A percentile compares a stretch with the other conserved stretches of the same genome.
Evolutionary conservation across 1,140 invertebrate species (phyloP).

Genomic region (Pomacea maculata): DNA sequence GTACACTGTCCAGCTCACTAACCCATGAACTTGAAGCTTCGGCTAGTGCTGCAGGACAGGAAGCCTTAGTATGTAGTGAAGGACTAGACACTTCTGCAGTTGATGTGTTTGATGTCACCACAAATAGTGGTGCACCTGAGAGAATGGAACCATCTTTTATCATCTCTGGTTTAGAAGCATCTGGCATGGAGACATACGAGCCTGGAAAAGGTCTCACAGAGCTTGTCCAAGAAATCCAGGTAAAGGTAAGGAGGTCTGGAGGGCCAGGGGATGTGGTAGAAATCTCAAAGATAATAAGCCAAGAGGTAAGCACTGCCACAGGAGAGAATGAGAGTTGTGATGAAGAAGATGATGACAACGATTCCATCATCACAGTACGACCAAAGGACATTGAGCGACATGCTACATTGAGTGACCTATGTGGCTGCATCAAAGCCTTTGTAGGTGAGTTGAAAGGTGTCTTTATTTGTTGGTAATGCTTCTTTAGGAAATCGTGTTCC

Average conservation of each 20-base stretch:
- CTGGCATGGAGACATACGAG: neutral
- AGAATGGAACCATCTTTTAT: neutral
- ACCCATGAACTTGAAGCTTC: slow-evolving; percentile 1
- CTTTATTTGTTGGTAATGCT: neutral
- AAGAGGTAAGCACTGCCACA: no score
- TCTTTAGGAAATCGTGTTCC: neutral
- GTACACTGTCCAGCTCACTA: neutral
- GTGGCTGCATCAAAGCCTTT: slow-evolving; percentile 53
- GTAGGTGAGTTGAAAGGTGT: slow-evolving; percentile 41
- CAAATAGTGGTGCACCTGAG: neutral
- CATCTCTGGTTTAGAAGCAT: neutral
- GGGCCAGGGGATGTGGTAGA: neutral
- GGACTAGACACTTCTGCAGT: neutral
- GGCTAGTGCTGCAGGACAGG: neutral
- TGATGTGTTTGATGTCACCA: neutral
- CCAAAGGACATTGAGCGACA: slow-evolving; percentile 46
- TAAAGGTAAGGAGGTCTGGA: neutral
- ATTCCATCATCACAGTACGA: slow-evolving; percentile 52
- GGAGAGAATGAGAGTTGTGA: slow-evolving; percentile 32
- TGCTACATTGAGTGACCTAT: slow-evolving; percentile 46
- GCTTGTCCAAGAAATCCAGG: no score
- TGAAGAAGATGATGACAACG: slow-evolving; percentile 32
- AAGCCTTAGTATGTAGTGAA: slow-evolving; percentile 10
- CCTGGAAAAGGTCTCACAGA: neutral
- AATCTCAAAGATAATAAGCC: neutral